Evolutionary conservation across 2,888 invertebrate species (phyloP).

Genomic region (Chrysina gloriosa): DNA sequence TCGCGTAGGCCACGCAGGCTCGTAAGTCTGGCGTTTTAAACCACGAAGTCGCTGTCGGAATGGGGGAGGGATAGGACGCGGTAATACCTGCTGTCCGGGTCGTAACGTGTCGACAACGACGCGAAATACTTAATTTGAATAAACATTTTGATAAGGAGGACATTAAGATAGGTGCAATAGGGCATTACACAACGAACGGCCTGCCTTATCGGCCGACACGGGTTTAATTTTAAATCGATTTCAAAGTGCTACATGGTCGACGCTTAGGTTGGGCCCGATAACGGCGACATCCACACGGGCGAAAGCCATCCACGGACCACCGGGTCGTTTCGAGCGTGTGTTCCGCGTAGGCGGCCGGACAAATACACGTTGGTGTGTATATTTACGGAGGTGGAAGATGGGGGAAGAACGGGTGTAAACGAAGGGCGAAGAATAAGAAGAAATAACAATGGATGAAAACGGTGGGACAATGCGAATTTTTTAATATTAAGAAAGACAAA

Average conservation of each 20-base stretch:
- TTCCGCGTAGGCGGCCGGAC: background rate
- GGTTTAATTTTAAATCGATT: constrained; percentile 66
- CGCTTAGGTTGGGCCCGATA: constrained; percentile 59
- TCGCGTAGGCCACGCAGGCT: too few species aligned
- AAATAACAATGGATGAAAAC: too few species aligned
- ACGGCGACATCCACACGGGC: constrained; percentile 47
- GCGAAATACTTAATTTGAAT: constrained; percentile 63
- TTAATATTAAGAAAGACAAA: too few species aligned
- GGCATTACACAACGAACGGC: constrained; percentile 49
- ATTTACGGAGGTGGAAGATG: too few species aligned
- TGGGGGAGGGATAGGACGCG: too few species aligned
- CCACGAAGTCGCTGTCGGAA: too few species aligned
- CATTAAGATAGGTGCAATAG: constrained; percentile 62
- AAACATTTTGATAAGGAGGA: constrained; percentile 58
- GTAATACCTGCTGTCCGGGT: too few species aligned
- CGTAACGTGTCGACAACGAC: constrained; percentile 56
- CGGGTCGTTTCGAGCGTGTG: constrained; percentile 38
- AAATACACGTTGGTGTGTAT: background rate
- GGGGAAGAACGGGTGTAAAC: too few species aligned
- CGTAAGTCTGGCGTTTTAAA: too few species aligned
- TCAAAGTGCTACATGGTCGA: constrained; percentile 60
- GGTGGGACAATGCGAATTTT: too few species aligned
- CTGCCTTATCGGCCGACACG: constrained; percentile 61
- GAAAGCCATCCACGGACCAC: constrained; percentile 48
- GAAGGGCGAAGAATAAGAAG: too few species aligned